These are phyloP conservation scores for Beris morrisii DNA, from an alignment of 2,888 invertebrate genomes.

Conservation along the genomic window DNA sequence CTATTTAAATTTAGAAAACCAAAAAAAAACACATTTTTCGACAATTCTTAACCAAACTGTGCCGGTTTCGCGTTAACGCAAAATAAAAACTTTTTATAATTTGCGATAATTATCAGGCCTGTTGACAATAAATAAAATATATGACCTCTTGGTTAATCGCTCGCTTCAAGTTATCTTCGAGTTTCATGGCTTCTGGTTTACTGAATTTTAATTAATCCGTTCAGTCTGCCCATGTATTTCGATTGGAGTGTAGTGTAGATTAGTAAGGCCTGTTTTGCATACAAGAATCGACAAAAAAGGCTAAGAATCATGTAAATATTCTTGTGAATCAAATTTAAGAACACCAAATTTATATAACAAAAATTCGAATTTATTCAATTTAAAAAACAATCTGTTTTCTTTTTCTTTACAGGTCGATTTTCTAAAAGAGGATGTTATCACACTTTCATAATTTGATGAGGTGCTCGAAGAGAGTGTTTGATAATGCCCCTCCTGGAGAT, in stretches of 20 bases:
- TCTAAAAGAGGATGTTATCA: constrained; percentile 49
- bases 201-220: constrained; percentile 22
- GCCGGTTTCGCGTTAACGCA: no score
- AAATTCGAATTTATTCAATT: neutral
- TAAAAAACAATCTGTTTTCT: constrained; percentile 3
- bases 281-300: neutral
- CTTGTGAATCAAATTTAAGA: neutral
- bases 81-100: neutral
- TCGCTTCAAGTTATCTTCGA: constrained; percentile 15
- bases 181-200: constrained; percentile 1
- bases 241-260: neutral
- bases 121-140: neutral
- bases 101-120: constrained; percentile 8
- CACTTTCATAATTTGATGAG: constrained; percentile 55
- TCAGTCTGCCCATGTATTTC: constrained; percentile 12
- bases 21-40: no score
- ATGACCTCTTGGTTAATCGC: constrained; percentile 26
- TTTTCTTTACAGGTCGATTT: constrained; percentile 27
- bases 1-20: no score
- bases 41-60: no score
- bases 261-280: neutral
- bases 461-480: constrained; percentile 54
- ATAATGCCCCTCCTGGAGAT: constrained; percentile 47
- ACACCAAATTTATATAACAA: neutral
- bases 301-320: constrained; percentile 23